phyloP scores from a whole-genome alignment of 2,797 vertebrate species.

The Oophaga sylvatica region DNA sequence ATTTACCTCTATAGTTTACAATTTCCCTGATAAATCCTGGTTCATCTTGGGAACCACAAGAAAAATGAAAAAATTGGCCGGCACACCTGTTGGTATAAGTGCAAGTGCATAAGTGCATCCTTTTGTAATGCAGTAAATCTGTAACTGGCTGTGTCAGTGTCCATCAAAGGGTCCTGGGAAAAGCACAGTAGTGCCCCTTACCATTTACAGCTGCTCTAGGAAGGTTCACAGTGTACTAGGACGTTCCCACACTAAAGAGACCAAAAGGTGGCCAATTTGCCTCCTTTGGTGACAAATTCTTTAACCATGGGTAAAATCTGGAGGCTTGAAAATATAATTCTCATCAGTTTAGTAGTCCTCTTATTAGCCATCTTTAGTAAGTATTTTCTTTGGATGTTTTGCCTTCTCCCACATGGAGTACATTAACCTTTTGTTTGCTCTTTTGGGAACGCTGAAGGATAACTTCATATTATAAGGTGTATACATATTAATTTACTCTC shows the following conservation, averaged over 20 bases:
- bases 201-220: conserved; percentile 46
- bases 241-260: conserved; percentile 54
- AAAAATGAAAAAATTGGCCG: too few species aligned
- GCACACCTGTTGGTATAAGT: too few species aligned
- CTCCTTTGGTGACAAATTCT: conserved; percentile 58
- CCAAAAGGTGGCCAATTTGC: conserved; percentile 58
- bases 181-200: neutral
- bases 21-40: too few species aligned
- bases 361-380: neutral
- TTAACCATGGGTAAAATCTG: conserved; percentile 23
- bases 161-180: conserved; percentile 41
- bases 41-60: too few species aligned
- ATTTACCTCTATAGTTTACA: too few species aligned
- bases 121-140: neutral
- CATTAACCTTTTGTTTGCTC: neutral
- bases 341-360: neutral
- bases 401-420: neutral
- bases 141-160: conserved; percentile 5
- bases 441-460: neutral
- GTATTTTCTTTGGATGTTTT: conserved; percentile 6
- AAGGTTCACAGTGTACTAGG: conserved; percentile 37
- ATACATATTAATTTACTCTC: neutral
- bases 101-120: too few species aligned
- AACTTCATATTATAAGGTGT: neutral
- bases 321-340: conserved; percentile 31